Base-by-base conservation (phyloP, 2,797 vertebrate genomes). In the Coluber constrictor region DNA sequence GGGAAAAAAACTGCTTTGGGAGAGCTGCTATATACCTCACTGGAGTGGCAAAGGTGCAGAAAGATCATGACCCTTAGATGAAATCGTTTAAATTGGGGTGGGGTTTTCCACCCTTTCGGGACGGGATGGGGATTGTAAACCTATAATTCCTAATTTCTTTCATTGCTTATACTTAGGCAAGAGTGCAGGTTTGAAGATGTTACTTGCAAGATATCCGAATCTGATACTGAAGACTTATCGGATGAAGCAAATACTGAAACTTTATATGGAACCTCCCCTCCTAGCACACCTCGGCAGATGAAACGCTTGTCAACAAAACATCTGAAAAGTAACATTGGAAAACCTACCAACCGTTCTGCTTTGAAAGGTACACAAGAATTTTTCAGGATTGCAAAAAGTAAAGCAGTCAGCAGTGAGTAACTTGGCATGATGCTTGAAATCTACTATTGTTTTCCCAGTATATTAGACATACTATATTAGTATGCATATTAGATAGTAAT, bases 261-360 rank as follows among this genome's bases (percentile, higher is more conserved):
- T 87, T 96, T 98, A 61, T 99, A 99, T 93, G 96, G 98, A 94
- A 96, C 98, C 92, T 99, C 99, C 94, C 99, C 99, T 93, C 99
- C 99, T 86, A 98, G 96, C 96, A 99, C 98, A 56, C 97, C 97
- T 56, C 98, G 99, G 66, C 99, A 99, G 98, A 98, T 99, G 96
- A 99, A 99, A 92, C 99, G 98, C 54, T 98, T 98, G 98, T 99
- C 98, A 87, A 95, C 98, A 93, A 99, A 99, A 91, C 98, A 99
- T 96, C 99, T 98, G 94, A 98, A 98, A 90, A 98, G 97, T 94
- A 98, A 86, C 27, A 47, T 97, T 6, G 97, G 97, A 89, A 98
- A 96, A 95, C 97, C 97, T 20, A 70, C 95, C 12, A 96, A 97
- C 88, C 98, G 98, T 3, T 97, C 98, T 32, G 97, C 96, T 93